Evolutionary conservation across 2,113 vertebrate genomes (phyloP).

Genomic region (Malurus alboscapulatus): DNA sequence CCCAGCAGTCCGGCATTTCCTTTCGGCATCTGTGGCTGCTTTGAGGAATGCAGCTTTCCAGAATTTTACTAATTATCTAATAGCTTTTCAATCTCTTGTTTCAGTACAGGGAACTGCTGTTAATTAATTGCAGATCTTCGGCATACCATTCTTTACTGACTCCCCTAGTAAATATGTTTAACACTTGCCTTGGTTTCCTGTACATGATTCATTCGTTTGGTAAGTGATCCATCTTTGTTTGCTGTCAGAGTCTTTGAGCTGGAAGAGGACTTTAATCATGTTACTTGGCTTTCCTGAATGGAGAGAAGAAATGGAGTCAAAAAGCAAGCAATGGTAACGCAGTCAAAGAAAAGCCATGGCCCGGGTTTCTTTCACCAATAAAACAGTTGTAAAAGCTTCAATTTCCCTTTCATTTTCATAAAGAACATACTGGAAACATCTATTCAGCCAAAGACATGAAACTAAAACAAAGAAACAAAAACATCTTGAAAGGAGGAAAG

Average conservation of each 20-base stretch:
- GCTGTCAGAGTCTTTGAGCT: conserved; percentile 46
- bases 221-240: conserved; percentile 54
- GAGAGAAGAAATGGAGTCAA: conserved; percentile 16
- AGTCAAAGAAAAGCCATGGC: background rate
- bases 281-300: conserved; percentile 14
- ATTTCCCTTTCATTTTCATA: conserved; percentile 57
- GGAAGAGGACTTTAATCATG: conserved; percentile 33
- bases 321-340: background rate
- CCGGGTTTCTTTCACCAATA: conserved; percentile 26
- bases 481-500: conserved; percentile 39
- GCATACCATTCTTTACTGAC: conserved; percentile 50
- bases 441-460: conserved; percentile 37
- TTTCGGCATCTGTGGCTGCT: background rate
- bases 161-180: conserved; percentile 54
- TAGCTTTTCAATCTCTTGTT: conserved; percentile 45
- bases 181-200: conserved; percentile 59
- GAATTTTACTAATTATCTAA: conserved; percentile 44
- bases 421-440: conserved; percentile 18
- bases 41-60: conserved; percentile 22
- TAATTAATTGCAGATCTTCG: conserved; percentile 33
- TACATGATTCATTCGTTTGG: conserved; percentile 29
- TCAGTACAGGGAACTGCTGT: background rate
- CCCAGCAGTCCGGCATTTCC: background rate
- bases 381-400: conserved; percentile 15
- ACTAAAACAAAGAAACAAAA: conserved; percentile 55